Percentiles rank a stretch among this genome's conserved stretches.
These are phyloP conservation scores for Netelia melanura DNA, from an alignment of 2,888 invertebrate species.

Conservation along the genomic window DNA sequence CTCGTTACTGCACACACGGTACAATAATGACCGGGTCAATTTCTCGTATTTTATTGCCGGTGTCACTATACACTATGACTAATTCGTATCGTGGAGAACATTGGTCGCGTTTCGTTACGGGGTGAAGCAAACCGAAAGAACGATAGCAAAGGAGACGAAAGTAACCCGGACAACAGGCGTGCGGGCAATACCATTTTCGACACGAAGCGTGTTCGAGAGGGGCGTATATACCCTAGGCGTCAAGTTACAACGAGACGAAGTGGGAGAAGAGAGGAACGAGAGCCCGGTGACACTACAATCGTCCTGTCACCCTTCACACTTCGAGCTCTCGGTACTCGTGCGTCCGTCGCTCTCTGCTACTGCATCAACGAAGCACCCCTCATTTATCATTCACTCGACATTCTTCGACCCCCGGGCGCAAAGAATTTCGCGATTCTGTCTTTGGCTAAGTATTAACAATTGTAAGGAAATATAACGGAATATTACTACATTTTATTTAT, in stretches of 20 bases:
- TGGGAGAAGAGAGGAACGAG: slow-evolving; percentile 49
- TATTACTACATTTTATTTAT: too few relatives aligned
- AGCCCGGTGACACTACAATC: slow-evolving; percentile 79
- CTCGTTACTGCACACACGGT: slow-evolving; percentile 34
- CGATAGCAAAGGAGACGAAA: slow-evolving; percentile 33
- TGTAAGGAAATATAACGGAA: background rate
- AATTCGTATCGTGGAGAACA: slow-evolving; percentile 69
- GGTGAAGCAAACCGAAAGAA: slow-evolving; percentile 2
- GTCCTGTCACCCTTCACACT: slow-evolving; percentile 77
- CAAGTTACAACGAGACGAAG: slow-evolving; percentile 77
- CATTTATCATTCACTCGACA: slow-evolving; percentile 13
- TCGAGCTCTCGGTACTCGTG: slow-evolving; percentile 55
- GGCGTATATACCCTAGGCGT: slow-evolving; percentile 81
- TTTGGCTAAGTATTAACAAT: background rate
- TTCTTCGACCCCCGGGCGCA: slow-evolving; percentile 2
- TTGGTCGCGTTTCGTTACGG: slow-evolving; percentile 25
- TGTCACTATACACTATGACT: slow-evolving; percentile 73
- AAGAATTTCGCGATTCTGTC: background rate
- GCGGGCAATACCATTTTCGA: slow-evolving; percentile 63
- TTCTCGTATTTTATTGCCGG: slow-evolving; percentile 74
- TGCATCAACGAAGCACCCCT: slow-evolving; percentile 50
- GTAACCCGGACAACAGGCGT: slow-evolving; percentile 53
- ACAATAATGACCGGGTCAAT: slow-evolving; percentile 27
- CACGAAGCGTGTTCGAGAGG: slow-evolving; percentile 77
- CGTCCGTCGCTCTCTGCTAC: slow-evolving; percentile 36